Evolutionary conservation across 2,888 invertebrate species (phyloP).

Genomic region (Bembecia ichneumoniformis): DNA sequence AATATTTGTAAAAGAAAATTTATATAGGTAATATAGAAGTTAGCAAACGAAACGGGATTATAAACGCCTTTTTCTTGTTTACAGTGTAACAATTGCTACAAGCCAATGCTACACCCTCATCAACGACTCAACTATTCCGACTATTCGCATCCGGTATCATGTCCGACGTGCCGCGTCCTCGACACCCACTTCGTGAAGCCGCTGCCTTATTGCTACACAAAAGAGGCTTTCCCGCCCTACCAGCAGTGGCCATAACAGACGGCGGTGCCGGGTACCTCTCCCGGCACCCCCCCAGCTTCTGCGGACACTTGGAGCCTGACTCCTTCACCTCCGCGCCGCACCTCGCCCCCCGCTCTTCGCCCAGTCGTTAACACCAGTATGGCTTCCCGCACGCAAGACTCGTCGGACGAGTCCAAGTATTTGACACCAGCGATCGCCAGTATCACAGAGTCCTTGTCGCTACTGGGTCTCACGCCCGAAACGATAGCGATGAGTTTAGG

Average conservation of each 20-base stretch:
- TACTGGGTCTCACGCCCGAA: constrained; percentile 57
- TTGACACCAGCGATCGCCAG: constrained; percentile 45
- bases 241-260: constrained; percentile 92
- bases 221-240: constrained; percentile 77
- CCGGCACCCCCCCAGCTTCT: constrained; percentile 57
- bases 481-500: constrained; percentile 57
- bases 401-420: constrained; percentile 29
- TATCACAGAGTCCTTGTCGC: constrained; percentile 57
- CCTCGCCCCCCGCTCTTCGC: constrained; percentile 55
- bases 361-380: constrained; percentile 69
- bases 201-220: constrained; percentile 85
- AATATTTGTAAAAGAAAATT: constrained; percentile 8
- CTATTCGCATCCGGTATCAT: constrained; percentile 92
- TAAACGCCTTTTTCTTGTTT: constrained; percentile 12
- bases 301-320: constrained; percentile 48
- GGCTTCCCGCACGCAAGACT: constrained; percentile 44
- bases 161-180: constrained; percentile 90
- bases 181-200: constrained; percentile 97
- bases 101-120: constrained; percentile 88
- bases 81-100: constrained; percentile 94
- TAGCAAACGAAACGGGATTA: no score
- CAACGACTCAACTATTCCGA: constrained; percentile 94
- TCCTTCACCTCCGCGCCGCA: constrained; percentile 53
- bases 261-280: constrained; percentile 77
- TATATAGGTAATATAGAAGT: neutral